Conservation (phyloP, 2,888 invertebrate genomes). For the Drosophila meridiana region DNA sequence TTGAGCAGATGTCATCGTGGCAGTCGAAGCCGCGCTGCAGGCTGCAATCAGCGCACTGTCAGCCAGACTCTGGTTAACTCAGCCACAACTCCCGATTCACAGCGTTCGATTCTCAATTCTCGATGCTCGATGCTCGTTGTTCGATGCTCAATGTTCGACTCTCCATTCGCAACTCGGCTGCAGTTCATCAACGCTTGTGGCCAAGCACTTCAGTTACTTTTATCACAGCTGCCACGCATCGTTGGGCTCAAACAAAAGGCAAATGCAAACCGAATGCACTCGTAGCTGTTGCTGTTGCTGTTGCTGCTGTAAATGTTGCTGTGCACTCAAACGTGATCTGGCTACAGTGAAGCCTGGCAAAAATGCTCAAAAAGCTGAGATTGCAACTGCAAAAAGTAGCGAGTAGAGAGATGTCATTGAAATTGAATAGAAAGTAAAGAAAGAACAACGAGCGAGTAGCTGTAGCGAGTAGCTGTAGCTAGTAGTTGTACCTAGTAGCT, state of each 20-base stretch:
- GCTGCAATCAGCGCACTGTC: constrained; percentile 25
- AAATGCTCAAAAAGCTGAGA: neutral
- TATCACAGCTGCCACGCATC: constrained; percentile 76
- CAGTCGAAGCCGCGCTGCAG: neutral
- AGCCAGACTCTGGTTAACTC: constrained; percentile 15
- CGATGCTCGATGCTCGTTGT: neutral
- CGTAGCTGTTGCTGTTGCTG: constrained; percentile 23
- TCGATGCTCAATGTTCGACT: neutral
- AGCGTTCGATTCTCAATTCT: neutral
- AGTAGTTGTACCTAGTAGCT: neutral
- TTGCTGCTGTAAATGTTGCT: constrained; percentile 18
- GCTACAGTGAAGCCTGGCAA: constrained; percentile 17
- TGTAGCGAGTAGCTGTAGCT: no score
- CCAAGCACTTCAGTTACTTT: constrained; percentile 67
- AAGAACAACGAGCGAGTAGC: no score
- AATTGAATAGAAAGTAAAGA: no score
- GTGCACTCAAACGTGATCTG: constrained; percentile 50
- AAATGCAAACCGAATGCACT: constrained; percentile 62
- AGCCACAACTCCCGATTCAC: constrained; percentile 19
- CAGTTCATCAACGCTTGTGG: constrained; percentile 56
- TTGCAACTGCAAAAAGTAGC: no score
- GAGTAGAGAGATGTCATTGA: no score
- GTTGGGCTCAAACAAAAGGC: constrained; percentile 72
- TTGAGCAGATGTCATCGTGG: constrained; percentile 34
- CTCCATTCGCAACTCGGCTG: constrained; percentile 21